Percentiles rank a stretch among this genome's conserved stretches.
These are phyloP conservation scores for Parambassis ranga DNA, from an alignment of 2,797 vertebrate species.

Conservation along the genomic window DNA sequence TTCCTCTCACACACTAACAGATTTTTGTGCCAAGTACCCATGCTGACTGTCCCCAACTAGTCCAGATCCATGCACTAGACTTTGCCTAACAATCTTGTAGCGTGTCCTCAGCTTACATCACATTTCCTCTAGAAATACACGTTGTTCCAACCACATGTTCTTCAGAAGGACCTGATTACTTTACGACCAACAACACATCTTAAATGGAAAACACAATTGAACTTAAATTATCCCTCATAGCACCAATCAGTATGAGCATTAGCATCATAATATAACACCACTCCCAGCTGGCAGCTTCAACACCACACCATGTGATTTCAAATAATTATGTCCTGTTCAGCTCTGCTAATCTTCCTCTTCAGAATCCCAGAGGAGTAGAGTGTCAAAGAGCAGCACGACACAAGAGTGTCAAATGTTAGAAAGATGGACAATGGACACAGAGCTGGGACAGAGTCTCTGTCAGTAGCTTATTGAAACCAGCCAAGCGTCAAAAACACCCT, in stretches of 20 bases:
- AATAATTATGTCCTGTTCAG: background rate
- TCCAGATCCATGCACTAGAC: no score
- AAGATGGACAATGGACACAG: slow-evolving; percentile 14
- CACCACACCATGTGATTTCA: background rate
- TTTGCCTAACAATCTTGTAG: no score
- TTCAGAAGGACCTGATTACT: background rate
- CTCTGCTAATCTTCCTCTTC: background rate
- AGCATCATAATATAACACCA: fast-evolving
- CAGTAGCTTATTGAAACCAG: slow-evolving; percentile 49
- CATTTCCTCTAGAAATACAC: no score
- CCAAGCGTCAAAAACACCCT: slow-evolving; percentile 47
- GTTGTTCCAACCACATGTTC: no score
- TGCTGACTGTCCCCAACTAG: no score
- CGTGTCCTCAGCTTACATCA: no score
- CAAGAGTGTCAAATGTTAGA: background rate
- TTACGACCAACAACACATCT: background rate
- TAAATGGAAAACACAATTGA: background rate
- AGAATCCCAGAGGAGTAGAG: background rate
- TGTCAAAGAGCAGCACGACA: background rate
- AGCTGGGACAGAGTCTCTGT: slow-evolving; percentile 5
- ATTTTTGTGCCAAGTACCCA: no score
- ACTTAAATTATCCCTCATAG: background rate
- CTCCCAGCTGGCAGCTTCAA: fast-evolving
- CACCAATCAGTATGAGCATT: fast-evolving
- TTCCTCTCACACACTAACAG: no score